Base-by-base conservation (phyloP, 1,140 invertebrate species). In the Anastrepha ludens region DNA sequence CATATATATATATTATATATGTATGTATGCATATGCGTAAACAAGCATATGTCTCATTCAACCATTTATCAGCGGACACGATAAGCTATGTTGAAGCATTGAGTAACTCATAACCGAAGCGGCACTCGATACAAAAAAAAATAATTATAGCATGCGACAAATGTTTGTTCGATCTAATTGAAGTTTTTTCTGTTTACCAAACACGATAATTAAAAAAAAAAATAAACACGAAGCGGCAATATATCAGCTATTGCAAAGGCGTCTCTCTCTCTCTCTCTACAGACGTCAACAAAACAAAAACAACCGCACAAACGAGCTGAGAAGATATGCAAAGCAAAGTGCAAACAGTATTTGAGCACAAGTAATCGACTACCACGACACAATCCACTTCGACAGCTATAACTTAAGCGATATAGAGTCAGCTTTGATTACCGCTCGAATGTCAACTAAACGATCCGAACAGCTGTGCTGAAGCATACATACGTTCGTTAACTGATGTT, bases 371-470 rank as follows among this genome's bases (percentile, higher is more conserved):
- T 4, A 4, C 20, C 65, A 44, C 65, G 39, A 70, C 8, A 39
- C 41, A 2, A 70, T 70, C 39, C 65, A 70, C 65, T 70, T 70
- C 4, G 7, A 41, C 0, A 70, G 39, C 3, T 70, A 29, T 13
- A 6, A 70, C 65, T 70, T 4, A 1, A 74, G 44, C 70, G 17
- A 47, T 50, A 50, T 74, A 9, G 29, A 29, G 44, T 74, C 44
- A n/a, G 70, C 70, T 74, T 74, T 74, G 70, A 74, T 74, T 47
- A 74, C 44, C 70, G 41, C 41, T 74, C 29, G 70, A 74, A 74
- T 74, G n/a, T 74, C 70, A 74, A 74, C 70, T 74, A 41, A 74
- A 50, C 17, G n/a, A 74, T 29, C 41, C 15, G 17, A 74, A 74
- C 44, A 74, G 70, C 70, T n/a, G 65, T 41, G 2, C 15, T 44